A percentile compares a stretch with the other conserved stretches of the same genome.
Conservation (phyloP, 2,797 vertebrate species). For the Phyllotis vaccarum region DNA sequence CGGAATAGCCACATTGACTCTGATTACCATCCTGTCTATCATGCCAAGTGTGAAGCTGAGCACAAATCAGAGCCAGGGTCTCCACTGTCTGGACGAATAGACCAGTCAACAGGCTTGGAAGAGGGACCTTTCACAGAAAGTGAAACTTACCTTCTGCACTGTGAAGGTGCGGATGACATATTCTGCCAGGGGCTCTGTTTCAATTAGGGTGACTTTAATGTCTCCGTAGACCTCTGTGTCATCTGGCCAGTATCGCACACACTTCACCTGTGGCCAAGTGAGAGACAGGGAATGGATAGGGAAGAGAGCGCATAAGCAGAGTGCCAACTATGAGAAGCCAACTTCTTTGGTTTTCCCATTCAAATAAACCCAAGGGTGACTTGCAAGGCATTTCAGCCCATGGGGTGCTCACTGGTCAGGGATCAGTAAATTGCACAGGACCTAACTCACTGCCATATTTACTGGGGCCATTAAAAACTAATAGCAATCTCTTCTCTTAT, state of each 20-base stretch:
- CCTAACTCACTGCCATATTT: constrained; percentile 2
- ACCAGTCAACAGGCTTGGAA: fast-evolving
- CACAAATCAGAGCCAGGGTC: fast-evolving
- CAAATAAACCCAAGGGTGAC: constrained; percentile 54
- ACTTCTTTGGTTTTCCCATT: constrained; percentile 58
- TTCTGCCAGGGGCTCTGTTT: constrained; percentile 97
- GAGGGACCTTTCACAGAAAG: not conserved
- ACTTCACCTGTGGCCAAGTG: constrained; percentile 92
- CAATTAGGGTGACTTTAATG: constrained; percentile 97
- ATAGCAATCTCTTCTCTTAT: not conserved
- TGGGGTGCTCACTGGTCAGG: constrained; percentile 42
- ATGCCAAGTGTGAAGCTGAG: not conserved
- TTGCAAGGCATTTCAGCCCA: constrained; percentile 57
- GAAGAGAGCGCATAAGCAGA: not conserved
- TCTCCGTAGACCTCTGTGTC: constrained; percentile 97
- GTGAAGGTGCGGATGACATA: constrained; percentile 98
- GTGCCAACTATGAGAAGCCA: not conserved
- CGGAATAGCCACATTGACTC: not conserved
- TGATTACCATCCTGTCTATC: not conserved
- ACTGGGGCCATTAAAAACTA: not conserved
- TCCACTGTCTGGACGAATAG: not conserved
- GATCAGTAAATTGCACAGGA: not conserved
- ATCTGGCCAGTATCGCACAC: constrained; percentile 98
- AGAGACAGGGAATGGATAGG: constrained; percentile 40
- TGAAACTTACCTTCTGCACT: constrained; percentile 95